Base-by-base conservation (phyloP, 2,888 invertebrate species). In the Leucoma salicis region DNA sequence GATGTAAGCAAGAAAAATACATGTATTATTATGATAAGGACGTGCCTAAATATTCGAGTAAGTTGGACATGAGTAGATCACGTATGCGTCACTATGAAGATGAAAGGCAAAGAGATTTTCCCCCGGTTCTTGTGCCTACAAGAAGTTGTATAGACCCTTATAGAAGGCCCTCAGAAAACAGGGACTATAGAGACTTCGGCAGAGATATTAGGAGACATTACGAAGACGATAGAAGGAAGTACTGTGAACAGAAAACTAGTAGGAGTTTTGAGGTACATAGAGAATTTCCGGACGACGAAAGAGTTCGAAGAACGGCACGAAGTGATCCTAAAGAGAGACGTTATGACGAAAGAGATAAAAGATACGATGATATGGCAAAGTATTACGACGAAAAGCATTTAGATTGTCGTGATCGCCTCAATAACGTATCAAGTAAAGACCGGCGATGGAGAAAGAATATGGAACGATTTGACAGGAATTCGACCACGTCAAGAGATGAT, bases 201-300 rank as follows among this genome's bases (percentile, higher is more conserved):
- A 63, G 71, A 42, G 61, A 63, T 1, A 31, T 37, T 10, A 41
- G 52, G 21, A 66, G 67, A 43, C 54, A 61, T 28, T 74, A 70
- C 32, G 78, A 80, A 0, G 77, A 78, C 1, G 73, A 76, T 1
- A 74, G 70, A 31, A 66, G 72, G 43, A 67, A 66, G 39, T 66
- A 56, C 12, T 71, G 66, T 21, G 84, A 81, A 14, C 78, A 82
- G 36, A 85, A 75, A 39, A 74, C 79, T 1, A 85, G 82, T 39
- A 69, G 85, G 42, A 87, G 86, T 42, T 87, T 78, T 32, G 85
- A 87, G 3, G 47, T 74, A 1, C 72, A 69, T 1, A 70, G 79
- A 25, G 77, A 82, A 2, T 50, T 45, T 11, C 78, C 71, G 21
- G 78, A 81, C 0, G 82, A 80, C 2, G 77, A 77, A 1, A 63